A percentile compares a stretch with the other conserved stretches of the same genome.
Evolutionary conservation across 2,113 vertebrate genomes (phyloP).

Genomic region (Thamnophis sirtalis): DNA sequence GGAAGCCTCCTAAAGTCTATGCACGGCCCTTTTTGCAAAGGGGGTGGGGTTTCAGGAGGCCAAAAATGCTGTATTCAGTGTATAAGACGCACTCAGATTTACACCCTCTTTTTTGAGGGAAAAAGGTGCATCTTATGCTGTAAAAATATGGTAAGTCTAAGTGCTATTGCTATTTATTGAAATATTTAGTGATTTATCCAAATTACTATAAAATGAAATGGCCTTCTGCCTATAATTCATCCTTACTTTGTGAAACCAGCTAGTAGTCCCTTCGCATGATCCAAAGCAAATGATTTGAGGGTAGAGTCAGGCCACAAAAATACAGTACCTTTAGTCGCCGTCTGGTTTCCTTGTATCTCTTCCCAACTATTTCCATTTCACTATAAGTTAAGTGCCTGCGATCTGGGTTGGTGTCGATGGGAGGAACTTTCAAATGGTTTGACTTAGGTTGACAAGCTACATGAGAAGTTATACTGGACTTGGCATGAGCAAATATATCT

Average conservation of each 20-base stretch:
- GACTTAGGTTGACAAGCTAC: neutral
- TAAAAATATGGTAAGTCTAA: neutral
- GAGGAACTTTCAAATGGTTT: constrained; percentile 41
- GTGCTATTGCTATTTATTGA: neutral
- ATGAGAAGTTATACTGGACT: neutral
- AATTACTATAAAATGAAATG: neutral
- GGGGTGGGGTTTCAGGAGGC: too few species aligned
- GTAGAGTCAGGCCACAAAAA: neutral
- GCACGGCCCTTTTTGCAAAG: too few species aligned
- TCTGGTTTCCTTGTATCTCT: constrained; percentile 33
- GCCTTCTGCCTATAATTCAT: neutral
- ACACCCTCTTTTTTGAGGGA: too few species aligned
- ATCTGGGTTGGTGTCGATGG: constrained; percentile 14
- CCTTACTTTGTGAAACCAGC: neutral
- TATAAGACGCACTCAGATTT: too few species aligned
- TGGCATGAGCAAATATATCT: neutral
- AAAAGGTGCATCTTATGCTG: too few species aligned
- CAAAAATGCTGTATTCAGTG: too few species aligned
- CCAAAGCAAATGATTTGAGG: neutral
- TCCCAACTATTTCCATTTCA: constrained; percentile 56
- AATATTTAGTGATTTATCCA: neutral
- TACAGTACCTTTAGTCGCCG: constrained; percentile 42
- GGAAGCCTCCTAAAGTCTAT: too few species aligned
- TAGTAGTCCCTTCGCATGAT: too few species aligned
- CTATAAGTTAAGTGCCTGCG: constrained; percentile 41